Conservation (phyloP, 2,113 vertebrate genomes). For the Lanius ludovicianus region DNA sequence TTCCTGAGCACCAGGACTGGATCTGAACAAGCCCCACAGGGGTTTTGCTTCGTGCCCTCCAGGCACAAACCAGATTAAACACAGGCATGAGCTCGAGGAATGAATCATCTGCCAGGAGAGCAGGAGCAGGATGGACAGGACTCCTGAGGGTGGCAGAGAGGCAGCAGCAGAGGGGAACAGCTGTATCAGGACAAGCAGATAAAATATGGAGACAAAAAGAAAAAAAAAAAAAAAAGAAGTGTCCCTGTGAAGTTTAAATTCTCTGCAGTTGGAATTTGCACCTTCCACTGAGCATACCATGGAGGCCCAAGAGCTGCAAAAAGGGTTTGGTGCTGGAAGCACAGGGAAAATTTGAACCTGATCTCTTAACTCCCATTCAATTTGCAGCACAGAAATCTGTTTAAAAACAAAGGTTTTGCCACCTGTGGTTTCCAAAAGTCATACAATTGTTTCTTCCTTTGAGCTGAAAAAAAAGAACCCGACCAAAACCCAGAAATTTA, state of each 20-base stretch:
- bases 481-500: not conserved
- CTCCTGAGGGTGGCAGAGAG: not conserved
- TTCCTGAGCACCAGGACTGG: not conserved
- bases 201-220: not conserved
- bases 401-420: not conserved
- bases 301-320: not conserved
- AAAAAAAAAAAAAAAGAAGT: too few relatives aligned
- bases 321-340: not conserved
- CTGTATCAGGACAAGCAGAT: not conserved
- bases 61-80: not conserved
- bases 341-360: not conserved
- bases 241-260: not conserved
- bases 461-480: not conserved
- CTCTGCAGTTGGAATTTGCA: not conserved
- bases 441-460: not conserved
- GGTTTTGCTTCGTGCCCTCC: not conserved
- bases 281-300: fast-evolving
- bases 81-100: not conserved
- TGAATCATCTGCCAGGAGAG: not conserved
- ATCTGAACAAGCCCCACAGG: not conserved
- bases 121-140: not conserved
- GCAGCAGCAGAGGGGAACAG: not conserved
- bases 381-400: not conserved
- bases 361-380: not conserved
- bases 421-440: not conserved